A percentile compares a stretch with the other conserved stretches of the same genome.
Evolutionary conservation across 2,113 vertebrate genomes (phyloP).

Genomic region (Nothoprocta pentlandii): DNA sequence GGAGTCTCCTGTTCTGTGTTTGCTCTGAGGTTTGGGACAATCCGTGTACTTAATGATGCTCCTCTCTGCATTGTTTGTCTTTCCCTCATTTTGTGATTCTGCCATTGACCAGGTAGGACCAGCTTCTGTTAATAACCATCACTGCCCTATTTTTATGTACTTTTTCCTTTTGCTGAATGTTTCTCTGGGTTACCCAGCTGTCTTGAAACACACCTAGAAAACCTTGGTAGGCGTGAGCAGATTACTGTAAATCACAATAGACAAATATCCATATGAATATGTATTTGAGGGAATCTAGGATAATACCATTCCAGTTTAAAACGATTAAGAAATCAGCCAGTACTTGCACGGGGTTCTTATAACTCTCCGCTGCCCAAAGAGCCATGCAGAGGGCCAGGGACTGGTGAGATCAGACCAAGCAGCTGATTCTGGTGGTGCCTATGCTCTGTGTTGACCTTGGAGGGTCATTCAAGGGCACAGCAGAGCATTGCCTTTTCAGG

Average conservation of each 20-base stretch:
- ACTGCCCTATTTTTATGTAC: not conserved
- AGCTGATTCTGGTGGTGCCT: not conserved
- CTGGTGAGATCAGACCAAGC: not conserved
- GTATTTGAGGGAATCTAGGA: not conserved
- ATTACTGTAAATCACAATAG: not conserved
- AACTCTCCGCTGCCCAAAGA: not conserved
- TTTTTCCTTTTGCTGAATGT: not conserved
- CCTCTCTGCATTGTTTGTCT: not conserved
- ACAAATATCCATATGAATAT: not conserved
- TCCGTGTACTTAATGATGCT: rapidly evolving
- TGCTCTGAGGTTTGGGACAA: rapidly evolving
- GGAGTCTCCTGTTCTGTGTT: not conserved
- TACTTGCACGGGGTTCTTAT: not conserved
- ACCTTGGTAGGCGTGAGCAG: not conserved
- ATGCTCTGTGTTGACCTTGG: not conserved
- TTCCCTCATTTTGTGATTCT: not conserved
- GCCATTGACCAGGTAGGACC: rapidly evolving
- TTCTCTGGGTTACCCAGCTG: not conserved
- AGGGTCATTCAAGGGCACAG: not conserved
- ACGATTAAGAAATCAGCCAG: not conserved
- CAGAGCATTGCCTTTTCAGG: not conserved
- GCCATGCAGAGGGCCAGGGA: not conserved
- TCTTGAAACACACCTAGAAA: not conserved
- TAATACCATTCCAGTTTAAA: not conserved
- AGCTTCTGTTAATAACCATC: not conserved